Base-by-base conservation (phyloP, 2,797 vertebrate species). In the Acanthornis magna region DNA sequence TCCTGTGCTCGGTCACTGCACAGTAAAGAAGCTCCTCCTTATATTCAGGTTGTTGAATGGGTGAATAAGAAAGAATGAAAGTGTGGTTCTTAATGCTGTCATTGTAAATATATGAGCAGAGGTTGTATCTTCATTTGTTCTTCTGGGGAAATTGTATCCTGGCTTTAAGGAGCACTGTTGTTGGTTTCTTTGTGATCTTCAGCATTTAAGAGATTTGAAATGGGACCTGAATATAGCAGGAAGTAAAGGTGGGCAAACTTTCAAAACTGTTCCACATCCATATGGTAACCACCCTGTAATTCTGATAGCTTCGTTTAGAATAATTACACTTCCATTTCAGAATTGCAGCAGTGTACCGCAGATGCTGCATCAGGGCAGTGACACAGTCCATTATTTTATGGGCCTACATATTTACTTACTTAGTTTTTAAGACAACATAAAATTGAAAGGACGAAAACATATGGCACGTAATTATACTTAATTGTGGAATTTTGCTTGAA, bases 401-500 rank as follows among this genome's bases (percentile, higher is more conserved):
- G 43, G 22, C 32, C 25, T 71, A 16, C 13, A 11, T 60, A 48
- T 95, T 94, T 82, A 45, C 25, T 76, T 73, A 54, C 4, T 93
- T 91, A 60, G n/a, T 72, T 95, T 92, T 88, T 40, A 85, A 60
- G 71, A 63, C 36, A 71, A 25, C 53, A 47, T 79, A 42, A 90
- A 95, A 90, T 34, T 38, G 47, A 55, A 83, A 78, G n/a, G 54
- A 88, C 84, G 58, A 81, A 94, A 95, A 36, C 70, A 74, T 75
- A 68, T 54, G 73, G 63, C 47, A 21, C 5, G 10, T 72, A 89
- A 92, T 85, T 83, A 51, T 47, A 66, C n/a, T 86, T 75, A 90
- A 95, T 88, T 86, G 62, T 78, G 42, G 76, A 95, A 86, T 94
- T 92, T 62, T 91, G 47, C 85, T 81, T 90, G 76, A 91, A 90